Conservation (phyloP, 35 echinoderm and acorn worm genomes). For the Stichopus chloronotus region DNA sequence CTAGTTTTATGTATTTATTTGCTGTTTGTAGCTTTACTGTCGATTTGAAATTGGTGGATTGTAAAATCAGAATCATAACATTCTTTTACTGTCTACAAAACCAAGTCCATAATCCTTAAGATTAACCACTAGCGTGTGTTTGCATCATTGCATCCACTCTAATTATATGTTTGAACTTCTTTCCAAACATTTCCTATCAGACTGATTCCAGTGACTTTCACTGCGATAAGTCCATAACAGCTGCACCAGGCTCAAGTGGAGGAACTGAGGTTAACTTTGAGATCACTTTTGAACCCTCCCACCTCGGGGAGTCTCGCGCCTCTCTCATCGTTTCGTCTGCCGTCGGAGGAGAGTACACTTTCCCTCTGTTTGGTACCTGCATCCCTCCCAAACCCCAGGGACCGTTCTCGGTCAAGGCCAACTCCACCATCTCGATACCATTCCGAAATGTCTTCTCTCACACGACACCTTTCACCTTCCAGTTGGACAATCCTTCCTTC, state of each 20-base stretch:
- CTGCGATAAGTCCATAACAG: constrained; percentile 90
- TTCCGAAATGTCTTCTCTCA: constrained; percentile 99
- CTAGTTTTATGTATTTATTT: too few species aligned
- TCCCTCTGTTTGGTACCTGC: constrained; percentile 93
- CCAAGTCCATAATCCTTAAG: too few species aligned
- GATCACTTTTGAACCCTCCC: constrained; percentile 91
- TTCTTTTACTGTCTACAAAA: too few species aligned
- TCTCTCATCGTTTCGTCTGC: constrained; percentile 75
- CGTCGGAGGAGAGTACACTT: constrained; percentile 84
- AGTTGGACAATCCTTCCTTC: constrained; percentile 93
- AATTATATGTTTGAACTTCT: too few species aligned
- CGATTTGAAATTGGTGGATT: too few species aligned
- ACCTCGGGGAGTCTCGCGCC: constrained; percentile 87
- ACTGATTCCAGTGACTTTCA: constrained; percentile 97
- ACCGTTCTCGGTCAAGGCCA: constrained; percentile 91
- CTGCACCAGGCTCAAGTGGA: constrained; percentile 92
- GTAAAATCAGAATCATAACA: too few species aligned
- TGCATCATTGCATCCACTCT: too few species aligned
- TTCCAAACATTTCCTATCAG: not conserved
- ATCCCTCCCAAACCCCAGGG: constrained; percentile 94
- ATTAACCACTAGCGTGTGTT: too few species aligned
- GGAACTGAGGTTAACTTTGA: constrained; percentile 94
- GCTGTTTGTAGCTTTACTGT: too few species aligned
- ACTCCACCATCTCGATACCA: constrained; percentile 88
- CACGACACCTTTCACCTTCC: constrained; percentile 94